Conservation (phyloP, 2,113 vertebrate species). For the Cryptomyrus ogoouensis region DNA sequence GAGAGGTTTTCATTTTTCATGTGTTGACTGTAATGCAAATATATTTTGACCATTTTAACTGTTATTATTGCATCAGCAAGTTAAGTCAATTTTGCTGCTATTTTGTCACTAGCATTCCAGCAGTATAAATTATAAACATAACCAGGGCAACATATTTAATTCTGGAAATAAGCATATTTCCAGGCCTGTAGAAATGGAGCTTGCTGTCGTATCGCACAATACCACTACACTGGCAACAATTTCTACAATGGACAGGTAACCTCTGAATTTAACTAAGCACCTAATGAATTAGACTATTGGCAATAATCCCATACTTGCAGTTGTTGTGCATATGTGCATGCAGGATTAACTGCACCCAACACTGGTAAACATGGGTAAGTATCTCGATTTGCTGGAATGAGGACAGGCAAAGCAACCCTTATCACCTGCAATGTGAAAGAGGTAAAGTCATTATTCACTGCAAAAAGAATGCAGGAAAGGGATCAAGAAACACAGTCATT, state of each 20-base stretch:
- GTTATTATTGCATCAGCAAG: conserved; percentile 5
- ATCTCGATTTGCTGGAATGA: background rate
- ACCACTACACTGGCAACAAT: background rate
- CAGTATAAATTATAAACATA: conserved; percentile 2
- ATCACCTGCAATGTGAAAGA: background rate
- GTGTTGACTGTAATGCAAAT: conserved; percentile 7
- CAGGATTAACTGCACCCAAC: background rate
- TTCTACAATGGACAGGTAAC: background rate
- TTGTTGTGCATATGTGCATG: background rate
- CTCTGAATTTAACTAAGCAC: background rate
- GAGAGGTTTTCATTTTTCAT: conserved; percentile 3
- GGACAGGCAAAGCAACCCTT: background rate
- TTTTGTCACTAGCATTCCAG: background rate
- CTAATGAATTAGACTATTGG: background rate
- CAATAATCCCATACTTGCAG: background rate
- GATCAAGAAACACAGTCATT: background rate
- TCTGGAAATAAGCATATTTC: conserved; percentile 2
- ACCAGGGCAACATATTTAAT: background rate
- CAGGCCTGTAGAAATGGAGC: background rate
- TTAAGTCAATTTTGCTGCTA: background rate
- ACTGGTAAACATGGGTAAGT: background rate
- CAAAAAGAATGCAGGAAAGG: background rate
- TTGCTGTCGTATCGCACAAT: background rate
- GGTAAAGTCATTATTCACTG: background rate
- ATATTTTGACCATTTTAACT: background rate